Base-by-base conservation (phyloP, 2,113 vertebrate species). In the Oreochromis niloticus region DNA sequence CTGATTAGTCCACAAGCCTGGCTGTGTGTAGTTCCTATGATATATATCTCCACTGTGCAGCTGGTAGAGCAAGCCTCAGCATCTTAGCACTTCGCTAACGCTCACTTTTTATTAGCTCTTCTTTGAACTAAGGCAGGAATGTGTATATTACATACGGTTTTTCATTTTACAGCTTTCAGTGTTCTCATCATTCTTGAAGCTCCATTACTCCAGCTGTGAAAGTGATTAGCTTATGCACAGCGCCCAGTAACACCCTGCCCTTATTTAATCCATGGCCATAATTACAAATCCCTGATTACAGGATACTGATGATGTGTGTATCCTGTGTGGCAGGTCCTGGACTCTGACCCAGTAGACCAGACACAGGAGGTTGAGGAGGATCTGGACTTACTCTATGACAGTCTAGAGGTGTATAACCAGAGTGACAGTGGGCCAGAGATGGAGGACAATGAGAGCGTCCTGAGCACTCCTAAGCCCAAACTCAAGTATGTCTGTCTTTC, bases 361-460 rank as follows among this genome's bases (percentile, higher is more conserved):
- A 96, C 95, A 19, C 97, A 96, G 92, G 97, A 97, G 88, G 96
- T 96, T 87, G 97, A 97, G 87, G 96, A 97, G 88, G 96, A 97
- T 89, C 94, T 97, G 93, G 96, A 97, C 66, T 87, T 97, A 52
- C 93, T 97, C 9, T 97, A 97, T 3, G 96, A 97, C 92, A 97
- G 96, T 54, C 93, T 97, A 79, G 97, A 97, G 89, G 95, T 96
- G 7, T 97, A 96, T 91, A 97, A 97, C 91, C 97, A 96, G 93
- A 97, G 97, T 32, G 97, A 97, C 94, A 97, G 97, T 43, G 96
- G 96, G 11, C 97, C 96, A 1, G 97, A 97, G 89, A 93, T 97
- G 95, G 97, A 96, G 90, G 96, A 97, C 91, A 96, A 95, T 13
- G 97, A 97, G 87, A 97, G 97, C 4, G 94, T 97, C 75, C 90